Base-by-base conservation (phyloP, 2,888 invertebrate species). In the Amphipoea oculea region DNA sequence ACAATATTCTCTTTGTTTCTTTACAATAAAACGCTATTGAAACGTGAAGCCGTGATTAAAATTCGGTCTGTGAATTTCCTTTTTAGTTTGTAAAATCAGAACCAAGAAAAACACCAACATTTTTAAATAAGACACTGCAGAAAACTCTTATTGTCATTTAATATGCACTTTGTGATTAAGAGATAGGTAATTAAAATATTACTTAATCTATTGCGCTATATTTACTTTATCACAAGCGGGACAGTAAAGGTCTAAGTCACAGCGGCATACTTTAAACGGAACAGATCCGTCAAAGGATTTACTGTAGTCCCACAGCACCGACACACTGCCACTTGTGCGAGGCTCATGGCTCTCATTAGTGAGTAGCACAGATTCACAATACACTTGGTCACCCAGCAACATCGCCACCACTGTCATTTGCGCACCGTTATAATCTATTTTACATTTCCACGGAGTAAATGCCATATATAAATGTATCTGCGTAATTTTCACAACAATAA, bases 401-500 rank as follows among this genome's bases (percentile, higher is more conserved):
- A 92, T 74, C 4, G 95, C 95, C 36, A 90, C 91, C 63, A 93
- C 90, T 36, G 91, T 88, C 20, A 83, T 89, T 73, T 92, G 91
- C 68, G 86, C 87, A 40, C 89, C 92, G 68, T 92, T 91, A 62
- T 94, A 79, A 79, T 78, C 75, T 73, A 94, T 87, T 88, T 91
- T 93, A 86, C 95, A 96, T 89, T 94, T 95, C 95, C 96, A 96
- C 17, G 94, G 92, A n/a, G 95, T 95, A 72, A 95, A 96, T 4
- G 94, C 94, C 96, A 96, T 96, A 76, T 95, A 95, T 69, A 95
- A 89, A 87, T 96, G 94, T 88, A 96, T 94, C 89, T 96, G 95
- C 42, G 95, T 95, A 86, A 96, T 92, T 91, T 94, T 95, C 80
- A 95, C 93, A 75, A 86, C 88, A 70, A 95, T 87, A 45, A 89